A percentile compares a stretch with the other conserved stretches of the same genome.
Evolutionary conservation across 2,888 invertebrate genomes (phyloP).

Genomic region (Cryptophagus acutangulus): DNA sequence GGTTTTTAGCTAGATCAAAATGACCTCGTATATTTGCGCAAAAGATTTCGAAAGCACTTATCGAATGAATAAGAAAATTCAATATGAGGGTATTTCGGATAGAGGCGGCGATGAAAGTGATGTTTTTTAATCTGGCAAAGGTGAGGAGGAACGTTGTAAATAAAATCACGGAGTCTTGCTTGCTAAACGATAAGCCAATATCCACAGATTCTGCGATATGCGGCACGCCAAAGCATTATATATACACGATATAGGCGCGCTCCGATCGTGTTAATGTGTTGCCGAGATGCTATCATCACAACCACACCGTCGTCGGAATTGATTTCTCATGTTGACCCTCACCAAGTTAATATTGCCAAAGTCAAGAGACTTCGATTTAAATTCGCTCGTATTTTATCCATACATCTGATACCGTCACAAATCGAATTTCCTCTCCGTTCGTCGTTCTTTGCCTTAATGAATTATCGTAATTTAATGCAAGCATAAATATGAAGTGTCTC

Average conservation of each 20-base stretch:
- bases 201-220: conserved; percentile 20
- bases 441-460: conserved; percentile 35
- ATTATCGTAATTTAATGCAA: conserved; percentile 44
- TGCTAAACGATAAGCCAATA: conserved; percentile 21
- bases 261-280: conserved; percentile 37
- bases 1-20: conserved; percentile 24
- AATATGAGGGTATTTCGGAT: conserved; percentile 21
- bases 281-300: conserved; percentile 36
- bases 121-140: conserved; percentile 3
- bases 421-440: conserved; percentile 37
- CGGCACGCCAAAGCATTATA: conserved; percentile 17
- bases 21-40: conserved; percentile 38
- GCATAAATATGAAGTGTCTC: conserved; percentile 35
- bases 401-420: conserved; percentile 36
- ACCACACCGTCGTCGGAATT: conserved; percentile 35
- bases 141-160: conserved; percentile 11
- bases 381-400: conserved; percentile 10
- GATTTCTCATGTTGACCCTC: conserved; percentile 39
- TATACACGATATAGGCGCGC: conserved; percentile 18
- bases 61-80: conserved; percentile 30
- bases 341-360: conserved; percentile 31
- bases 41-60: conserved; percentile 32
- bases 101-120: not conserved
- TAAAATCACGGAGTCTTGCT: conserved; percentile 17
- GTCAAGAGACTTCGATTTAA: conserved; percentile 10